A percentile compares a stretch with the other conserved stretches of the same genome.
phyloP scores from a whole-genome alignment of 2,888 invertebrate genomes.

The Agrypnus murinus region DNA sequence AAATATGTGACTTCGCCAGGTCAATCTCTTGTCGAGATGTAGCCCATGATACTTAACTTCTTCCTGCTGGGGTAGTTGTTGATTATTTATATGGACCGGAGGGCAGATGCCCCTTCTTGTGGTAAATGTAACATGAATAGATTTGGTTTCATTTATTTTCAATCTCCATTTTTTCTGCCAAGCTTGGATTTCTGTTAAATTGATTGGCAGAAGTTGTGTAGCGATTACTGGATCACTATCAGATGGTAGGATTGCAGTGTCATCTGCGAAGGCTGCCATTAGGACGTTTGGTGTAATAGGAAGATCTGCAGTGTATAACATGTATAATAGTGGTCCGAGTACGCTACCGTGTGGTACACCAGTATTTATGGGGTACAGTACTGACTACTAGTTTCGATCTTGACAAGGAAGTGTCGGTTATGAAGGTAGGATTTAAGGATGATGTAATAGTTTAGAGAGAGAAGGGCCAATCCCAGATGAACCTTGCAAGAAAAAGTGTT shows the following conservation, averaged over 20 bases:
- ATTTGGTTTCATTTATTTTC: too few relatives aligned
- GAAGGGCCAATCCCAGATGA: too few relatives aligned
- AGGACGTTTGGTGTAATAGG: conserved; percentile 8
- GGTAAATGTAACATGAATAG: too few relatives aligned
- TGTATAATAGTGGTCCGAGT: conserved; percentile 4
- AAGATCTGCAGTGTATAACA: conserved; percentile 20
- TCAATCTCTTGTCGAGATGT: too few relatives aligned
- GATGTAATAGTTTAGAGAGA: not conserved
- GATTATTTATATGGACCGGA: conserved; percentile 1
- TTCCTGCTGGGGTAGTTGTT: conserved; percentile 10
- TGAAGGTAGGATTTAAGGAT: too few relatives aligned
- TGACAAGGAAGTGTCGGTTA: conserved; percentile 6
- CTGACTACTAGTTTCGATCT: not conserved
- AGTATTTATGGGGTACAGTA: not conserved
- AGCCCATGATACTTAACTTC: not conserved
- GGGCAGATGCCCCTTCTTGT: not conserved
- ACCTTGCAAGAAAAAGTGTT: too few relatives aligned
- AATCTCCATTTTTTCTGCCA: not conserved
- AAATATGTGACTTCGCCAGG: conserved; percentile 8
- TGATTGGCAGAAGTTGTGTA: not conserved
- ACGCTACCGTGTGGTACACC: conserved; percentile 1
- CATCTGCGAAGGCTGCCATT: conserved; percentile 5
- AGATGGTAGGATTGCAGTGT: conserved; percentile 7
- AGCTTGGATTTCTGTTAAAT: too few relatives aligned
- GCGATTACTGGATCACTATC: not conserved